Percentiles rank a stretch among this genome's conserved stretches.
These are phyloP conservation scores for Neostethus bicornis DNA, from an alignment of 2,797 vertebrate genomes.

Conservation along the genomic window DNA sequence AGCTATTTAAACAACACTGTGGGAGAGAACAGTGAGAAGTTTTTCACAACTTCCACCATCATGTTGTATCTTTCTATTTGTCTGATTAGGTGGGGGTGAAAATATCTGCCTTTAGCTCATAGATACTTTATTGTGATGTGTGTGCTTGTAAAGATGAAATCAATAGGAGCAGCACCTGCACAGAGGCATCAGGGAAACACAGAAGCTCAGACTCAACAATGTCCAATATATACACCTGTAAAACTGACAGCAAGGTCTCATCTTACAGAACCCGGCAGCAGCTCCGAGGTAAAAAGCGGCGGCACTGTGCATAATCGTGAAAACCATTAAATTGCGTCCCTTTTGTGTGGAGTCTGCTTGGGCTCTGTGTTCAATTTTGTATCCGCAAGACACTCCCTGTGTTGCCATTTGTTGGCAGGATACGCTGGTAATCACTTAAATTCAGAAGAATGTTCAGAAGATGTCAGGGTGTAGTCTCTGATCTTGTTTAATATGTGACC, in stretches of 20 bases:
- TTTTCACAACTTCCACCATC: slow-evolving; percentile 39
- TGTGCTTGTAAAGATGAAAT: slow-evolving; percentile 63
- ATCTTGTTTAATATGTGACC: slow-evolving; percentile 83
- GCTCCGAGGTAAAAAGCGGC: slow-evolving; percentile 65
- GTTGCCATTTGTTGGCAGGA: slow-evolving; percentile 79
- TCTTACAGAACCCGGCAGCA: slow-evolving; percentile 46
- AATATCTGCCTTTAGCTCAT: slow-evolving; percentile 56
- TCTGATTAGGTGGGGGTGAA: slow-evolving; percentile 62
- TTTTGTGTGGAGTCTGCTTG: slow-evolving; percentile 62
- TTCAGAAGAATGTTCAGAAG: slow-evolving; percentile 77
- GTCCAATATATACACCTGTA: slow-evolving; percentile 45
- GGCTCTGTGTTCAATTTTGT: slow-evolving; percentile 59
- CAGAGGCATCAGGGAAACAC: slow-evolving; percentile 56
- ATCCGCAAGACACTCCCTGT: slow-evolving; percentile 67
- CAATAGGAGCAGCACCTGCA: slow-evolving; percentile 62
- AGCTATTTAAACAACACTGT: slow-evolving; percentile 54
- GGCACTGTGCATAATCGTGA: slow-evolving; percentile 67
- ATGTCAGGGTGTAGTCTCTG: slow-evolving; percentile 79
- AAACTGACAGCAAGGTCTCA: slow-evolving; percentile 65
- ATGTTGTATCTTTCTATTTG: slow-evolving; percentile 51
- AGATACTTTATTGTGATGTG: slow-evolving; percentile 61
- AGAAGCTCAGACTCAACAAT: slow-evolving; percentile 41
- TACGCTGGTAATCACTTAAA: slow-evolving; percentile 78
- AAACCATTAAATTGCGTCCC: slow-evolving; percentile 73
- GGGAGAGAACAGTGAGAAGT: slow-evolving; percentile 36